Evolutionary conservation across 2,797 vertebrate species (phyloP).

Genomic region (Channa striata): DNA sequence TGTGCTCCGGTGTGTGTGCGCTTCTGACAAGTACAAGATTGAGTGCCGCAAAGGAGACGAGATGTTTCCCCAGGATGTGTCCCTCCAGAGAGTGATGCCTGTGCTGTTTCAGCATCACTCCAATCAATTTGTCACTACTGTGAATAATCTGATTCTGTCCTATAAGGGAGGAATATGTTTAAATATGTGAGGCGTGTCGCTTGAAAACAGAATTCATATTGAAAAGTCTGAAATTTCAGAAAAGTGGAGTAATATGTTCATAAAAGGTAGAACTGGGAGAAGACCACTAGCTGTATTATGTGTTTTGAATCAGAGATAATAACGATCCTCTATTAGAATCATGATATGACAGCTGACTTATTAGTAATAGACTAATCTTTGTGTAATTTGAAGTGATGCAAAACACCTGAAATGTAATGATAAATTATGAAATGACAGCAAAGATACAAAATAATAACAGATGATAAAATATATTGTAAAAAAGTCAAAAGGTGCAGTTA

Average conservation of each 20-base stretch:
- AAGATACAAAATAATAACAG: too few species aligned
- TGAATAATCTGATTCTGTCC: conserved; percentile 64
- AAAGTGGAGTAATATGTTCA: neutral
- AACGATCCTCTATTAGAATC: too few species aligned
- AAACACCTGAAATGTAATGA: too few species aligned
- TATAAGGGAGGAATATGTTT: conserved; percentile 27
- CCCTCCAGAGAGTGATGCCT: conserved; percentile 44
- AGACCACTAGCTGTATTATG: too few species aligned
- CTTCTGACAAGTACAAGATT: conserved; percentile 61
- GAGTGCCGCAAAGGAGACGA: conserved; percentile 59
- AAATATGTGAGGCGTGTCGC: neutral
- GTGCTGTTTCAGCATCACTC: conserved; percentile 71
- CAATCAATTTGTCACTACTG: conserved; percentile 69
- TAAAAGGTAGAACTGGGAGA: too few species aligned
- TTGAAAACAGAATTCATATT: neutral
- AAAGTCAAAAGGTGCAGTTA: too few species aligned
- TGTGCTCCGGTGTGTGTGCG: conserved; percentile 1
- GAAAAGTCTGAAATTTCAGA: neutral
- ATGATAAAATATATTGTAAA: too few species aligned
- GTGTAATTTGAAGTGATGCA: too few species aligned
- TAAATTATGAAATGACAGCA: too few species aligned
- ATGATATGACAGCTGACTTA: too few species aligned
- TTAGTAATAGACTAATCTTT: too few species aligned
- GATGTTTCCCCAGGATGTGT: conserved; percentile 54
- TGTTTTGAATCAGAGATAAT: too few species aligned